A percentile compares a stretch with the other conserved stretches of the same genome.
phyloP scores from a whole-genome alignment of 2,113 vertebrate genomes.

The Thalassoma bifasciatum region DNA sequence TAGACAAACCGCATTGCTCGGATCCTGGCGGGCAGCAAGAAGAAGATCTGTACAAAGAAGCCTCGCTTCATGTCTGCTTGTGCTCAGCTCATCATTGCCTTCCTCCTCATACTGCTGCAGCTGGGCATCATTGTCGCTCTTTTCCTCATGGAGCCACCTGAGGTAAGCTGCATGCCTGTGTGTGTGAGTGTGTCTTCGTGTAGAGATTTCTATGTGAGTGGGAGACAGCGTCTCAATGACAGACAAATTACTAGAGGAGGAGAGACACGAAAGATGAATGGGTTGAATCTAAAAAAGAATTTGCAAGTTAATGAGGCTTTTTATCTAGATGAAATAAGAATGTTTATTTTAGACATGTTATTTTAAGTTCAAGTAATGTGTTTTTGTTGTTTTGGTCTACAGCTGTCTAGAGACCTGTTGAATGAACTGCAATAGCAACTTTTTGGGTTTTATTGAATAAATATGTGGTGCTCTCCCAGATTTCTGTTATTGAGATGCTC shows the following conservation, averaged over 20 bases:
- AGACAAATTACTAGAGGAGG: conserved; percentile 1
- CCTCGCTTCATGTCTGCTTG: conserved; percentile 99
- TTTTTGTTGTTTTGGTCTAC: not conserved
- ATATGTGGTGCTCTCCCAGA: not conserved
- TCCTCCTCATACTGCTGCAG: conserved; percentile 95
- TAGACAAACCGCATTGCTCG: conserved; percentile 96
- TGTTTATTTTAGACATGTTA: not conserved
- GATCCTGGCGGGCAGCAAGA: conserved; percentile 98
- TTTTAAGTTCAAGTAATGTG: not conserved
- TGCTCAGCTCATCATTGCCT: conserved; percentile 96
- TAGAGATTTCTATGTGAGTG: not conserved
- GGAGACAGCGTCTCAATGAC: not conserved
- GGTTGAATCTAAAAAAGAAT: not conserved
- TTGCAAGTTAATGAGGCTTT: not conserved
- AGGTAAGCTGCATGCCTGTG: conserved; percentile 64
- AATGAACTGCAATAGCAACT: no score
- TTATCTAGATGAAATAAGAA: not conserved
- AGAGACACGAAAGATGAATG: not conserved
- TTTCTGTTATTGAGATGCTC: not conserved
- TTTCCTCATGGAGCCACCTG: conserved; percentile 94
- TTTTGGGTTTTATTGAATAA: not conserved
- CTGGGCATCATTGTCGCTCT: conserved; percentile 96
- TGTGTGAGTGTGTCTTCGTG: not conserved
- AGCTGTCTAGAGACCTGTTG: not conserved
- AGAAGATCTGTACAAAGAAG: conserved; percentile 99